phyloP scores from a whole-genome alignment of 2,113 vertebrate genomes.

The Alces alces region DNA sequence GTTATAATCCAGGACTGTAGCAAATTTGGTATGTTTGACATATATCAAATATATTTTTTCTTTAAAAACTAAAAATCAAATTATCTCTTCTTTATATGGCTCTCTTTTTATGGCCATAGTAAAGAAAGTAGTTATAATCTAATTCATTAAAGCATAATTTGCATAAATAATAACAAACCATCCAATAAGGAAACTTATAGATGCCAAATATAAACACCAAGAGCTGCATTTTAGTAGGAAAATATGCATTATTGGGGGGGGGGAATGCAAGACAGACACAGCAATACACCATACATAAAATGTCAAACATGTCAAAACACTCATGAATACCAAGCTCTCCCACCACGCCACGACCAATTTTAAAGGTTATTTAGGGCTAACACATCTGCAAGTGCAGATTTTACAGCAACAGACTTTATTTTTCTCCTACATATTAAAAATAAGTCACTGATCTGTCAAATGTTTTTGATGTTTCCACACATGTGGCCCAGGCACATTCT shows the following conservation, averaged over 20 bases:
- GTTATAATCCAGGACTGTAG: background rate
- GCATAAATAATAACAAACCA: conserved; percentile 45
- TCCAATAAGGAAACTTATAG: background rate
- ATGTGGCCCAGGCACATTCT: background rate
- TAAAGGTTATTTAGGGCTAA: conserved; percentile 83
- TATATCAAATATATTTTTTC: background rate
- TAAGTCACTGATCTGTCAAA: conserved; percentile 69
- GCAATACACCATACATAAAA: conserved; percentile 77
- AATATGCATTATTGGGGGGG: background rate
- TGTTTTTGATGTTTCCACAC: background rate
- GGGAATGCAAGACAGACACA: conserved; percentile 65
- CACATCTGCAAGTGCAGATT: conserved; percentile 75
- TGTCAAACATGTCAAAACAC: conserved; percentile 86
- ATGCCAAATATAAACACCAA: background rate
- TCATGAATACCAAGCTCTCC: conserved; percentile 84
- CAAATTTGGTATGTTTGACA: conserved; percentile 18
- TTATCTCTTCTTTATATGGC: background rate
- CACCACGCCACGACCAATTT: conserved; percentile 75
- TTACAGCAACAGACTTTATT: conserved; percentile 71
- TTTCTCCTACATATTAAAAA: conserved; percentile 74
- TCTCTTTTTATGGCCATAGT: background rate
- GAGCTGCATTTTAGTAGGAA: conserved; percentile 42
- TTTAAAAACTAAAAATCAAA: background rate
- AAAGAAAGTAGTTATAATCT: background rate
- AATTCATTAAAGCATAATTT: background rate